Percentiles rank a stretch among this genome's conserved stretches.
phyloP scores from a whole-genome alignment of 1,140 invertebrate genomes.

The Bombus cullumanus region DNA sequence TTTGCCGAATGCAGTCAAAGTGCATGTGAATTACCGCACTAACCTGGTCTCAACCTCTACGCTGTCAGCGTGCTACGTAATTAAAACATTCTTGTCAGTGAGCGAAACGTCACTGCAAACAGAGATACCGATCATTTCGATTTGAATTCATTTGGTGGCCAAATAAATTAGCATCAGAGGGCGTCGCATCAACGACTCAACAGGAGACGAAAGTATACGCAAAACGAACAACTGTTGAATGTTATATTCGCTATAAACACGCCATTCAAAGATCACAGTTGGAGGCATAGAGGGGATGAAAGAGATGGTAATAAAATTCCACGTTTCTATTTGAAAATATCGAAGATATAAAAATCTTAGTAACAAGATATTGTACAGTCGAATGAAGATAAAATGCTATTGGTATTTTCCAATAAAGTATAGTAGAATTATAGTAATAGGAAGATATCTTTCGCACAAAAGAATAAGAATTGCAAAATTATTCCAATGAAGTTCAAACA shows the following conservation, averaged over 20 bases:
- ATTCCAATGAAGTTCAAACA: no score
- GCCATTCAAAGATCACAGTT: neutral
- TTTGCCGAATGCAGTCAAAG: conserved; percentile 80
- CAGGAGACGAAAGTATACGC: conserved; percentile 3
- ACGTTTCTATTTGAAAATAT: neutral
- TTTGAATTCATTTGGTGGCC: conserved; percentile 63
- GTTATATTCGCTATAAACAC: neutral
- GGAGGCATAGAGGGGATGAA: no score
- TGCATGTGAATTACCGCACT: conserved; percentile 80
- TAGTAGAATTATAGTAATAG: no score
- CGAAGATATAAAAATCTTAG: conserved; percentile 16
- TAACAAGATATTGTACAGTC: no score
- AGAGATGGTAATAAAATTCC: neutral
- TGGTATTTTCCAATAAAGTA: no score
- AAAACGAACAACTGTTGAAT: conserved; percentile 36
- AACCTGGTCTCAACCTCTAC: conserved; percentile 70
- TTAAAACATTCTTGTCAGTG: conserved; percentile 77
- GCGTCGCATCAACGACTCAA: conserved; percentile 37
- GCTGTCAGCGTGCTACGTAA: conserved; percentile 64
- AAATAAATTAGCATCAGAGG: conserved; percentile 57
- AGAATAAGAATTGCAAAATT: no score
- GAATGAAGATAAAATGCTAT: no score
- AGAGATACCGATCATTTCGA: conserved; percentile 69
- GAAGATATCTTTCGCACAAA: no score
- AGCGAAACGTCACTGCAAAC: conserved; percentile 62